A percentile compares a stretch with the other conserved stretches of the same genome.
phyloP scores from a whole-genome alignment of 2,888 invertebrate species.

The Thereva nobilitata region DNA sequence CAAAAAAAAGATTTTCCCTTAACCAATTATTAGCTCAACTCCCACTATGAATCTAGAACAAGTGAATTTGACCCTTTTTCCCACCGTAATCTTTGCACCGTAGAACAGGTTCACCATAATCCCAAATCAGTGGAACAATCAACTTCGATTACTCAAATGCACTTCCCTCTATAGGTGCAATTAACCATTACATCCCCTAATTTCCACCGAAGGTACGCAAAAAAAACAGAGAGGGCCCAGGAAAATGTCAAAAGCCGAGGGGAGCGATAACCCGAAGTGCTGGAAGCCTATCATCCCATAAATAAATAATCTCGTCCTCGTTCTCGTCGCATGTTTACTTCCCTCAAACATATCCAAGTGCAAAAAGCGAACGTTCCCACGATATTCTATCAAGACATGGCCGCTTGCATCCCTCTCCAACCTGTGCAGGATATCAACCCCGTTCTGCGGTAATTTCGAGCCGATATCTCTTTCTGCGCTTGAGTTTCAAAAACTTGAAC shows the following conservation, averaged over 20 bases:
- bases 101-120: too few species aligned
- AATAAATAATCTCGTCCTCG: slow-evolving; percentile 28
- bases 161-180: background rate
- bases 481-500: slow-evolving; percentile 16
- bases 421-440: slow-evolving; percentile 12
- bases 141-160: slow-evolving; percentile 15
- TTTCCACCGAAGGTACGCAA: slow-evolving; percentile 5
- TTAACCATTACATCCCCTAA: slow-evolving; percentile 7
- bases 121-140: slow-evolving; percentile 4
- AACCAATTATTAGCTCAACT: too few species aligned
- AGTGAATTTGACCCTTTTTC: too few species aligned
- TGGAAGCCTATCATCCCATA: slow-evolving; percentile 23
- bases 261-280: background rate
- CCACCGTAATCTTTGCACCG: too few species aligned
- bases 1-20: too few species aligned
- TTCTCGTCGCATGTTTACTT: slow-evolving; percentile 6
- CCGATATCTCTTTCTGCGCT: slow-evolving; percentile 21
- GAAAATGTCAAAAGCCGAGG: slow-evolving; percentile 24
- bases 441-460: background rate
- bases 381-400: slow-evolving; percentile 3
- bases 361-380: slow-evolving; percentile 30
- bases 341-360: slow-evolving; percentile 8
- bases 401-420: slow-evolving; percentile 23
- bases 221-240: slow-evolving; percentile 6
- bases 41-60: too few species aligned